phyloP scores from a whole-genome alignment of 2,888 invertebrate genomes.

The Brachypalpus laphriformis region DNA sequence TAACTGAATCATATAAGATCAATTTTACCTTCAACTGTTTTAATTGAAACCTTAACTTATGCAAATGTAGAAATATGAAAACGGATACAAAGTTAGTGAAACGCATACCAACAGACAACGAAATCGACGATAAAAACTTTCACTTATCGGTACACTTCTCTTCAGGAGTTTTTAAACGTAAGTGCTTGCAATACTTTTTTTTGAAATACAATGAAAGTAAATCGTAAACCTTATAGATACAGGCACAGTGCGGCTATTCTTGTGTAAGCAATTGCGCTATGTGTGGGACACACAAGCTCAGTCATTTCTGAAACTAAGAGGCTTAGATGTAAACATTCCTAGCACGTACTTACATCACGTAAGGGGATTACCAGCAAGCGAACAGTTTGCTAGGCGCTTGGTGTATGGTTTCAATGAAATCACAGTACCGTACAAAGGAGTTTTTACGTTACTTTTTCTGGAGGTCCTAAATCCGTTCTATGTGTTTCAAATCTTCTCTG shows the following conservation, averaged over 20 bases:
- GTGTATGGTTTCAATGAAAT: slow-evolving; percentile 94
- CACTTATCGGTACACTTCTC: slow-evolving; percentile 81
- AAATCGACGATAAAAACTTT: slow-evolving; percentile 77
- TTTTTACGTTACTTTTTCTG: slow-evolving; percentile 88
- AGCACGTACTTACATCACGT: slow-evolving; percentile 81
- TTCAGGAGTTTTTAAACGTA: slow-evolving; percentile 81
- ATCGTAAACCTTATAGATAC: slow-evolving; percentile 82
- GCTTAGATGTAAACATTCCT: slow-evolving; percentile 85
- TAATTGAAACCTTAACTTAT: too few species aligned
- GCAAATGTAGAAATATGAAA: slow-evolving; percentile 29
- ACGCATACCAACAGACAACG: slow-evolving; percentile 68
- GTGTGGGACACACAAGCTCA: slow-evolving; percentile 90
- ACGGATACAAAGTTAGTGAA: slow-evolving; percentile 16
- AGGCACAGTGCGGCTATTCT: slow-evolving; percentile 87
- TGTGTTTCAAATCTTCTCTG: slow-evolving; percentile 96
- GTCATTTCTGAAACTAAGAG: slow-evolving; percentile 88
- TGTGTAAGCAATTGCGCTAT: slow-evolving; percentile 92
- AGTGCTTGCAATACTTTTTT: slow-evolving; percentile 53
- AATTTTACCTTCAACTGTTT: too few species aligned
- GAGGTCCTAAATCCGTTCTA: slow-evolving; percentile 97
- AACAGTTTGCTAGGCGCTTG: slow-evolving; percentile 84
- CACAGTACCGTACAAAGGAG: slow-evolving; percentile 89
- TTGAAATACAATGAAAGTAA: not conserved
- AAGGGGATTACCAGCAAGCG: slow-evolving; percentile 78
- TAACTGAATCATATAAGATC: too few species aligned